Evolutionary conservation across 2,888 invertebrate genomes (phyloP), one percentile per base, ranked within the genome.

Genomic region (Polia nebulosa): DNA sequence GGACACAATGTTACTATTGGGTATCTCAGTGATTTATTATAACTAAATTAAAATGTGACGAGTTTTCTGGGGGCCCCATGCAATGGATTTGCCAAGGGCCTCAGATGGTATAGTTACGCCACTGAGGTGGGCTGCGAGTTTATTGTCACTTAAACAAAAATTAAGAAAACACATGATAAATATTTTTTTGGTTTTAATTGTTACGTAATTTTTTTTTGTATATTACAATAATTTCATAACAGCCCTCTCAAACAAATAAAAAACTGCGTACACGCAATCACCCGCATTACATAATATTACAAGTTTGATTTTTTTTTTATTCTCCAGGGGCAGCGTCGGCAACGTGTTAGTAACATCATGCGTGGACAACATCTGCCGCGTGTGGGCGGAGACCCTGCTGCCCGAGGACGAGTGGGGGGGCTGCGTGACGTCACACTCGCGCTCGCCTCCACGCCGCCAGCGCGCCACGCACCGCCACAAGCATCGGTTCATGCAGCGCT

Each of bases 301-400:
- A 9, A n/a, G 8, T 52, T 7, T 20, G 44, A 17, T 20, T 29
- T 27, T n/a, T 39, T 7, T 17, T 29, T 20, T 0, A 7, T 5
- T 39, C 6, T 9, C 2, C 92, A 98, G 98, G 91, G 99, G 99
- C 62, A 99, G 99, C 60, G 99, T 99, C 17, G 99, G 99, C 73
- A 99, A 99, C 95, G 99, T 99, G 97, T 94, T 99, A 83, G 98
- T 99, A 71, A 99, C 99, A 68, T 99, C 99, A 58, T 99, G 99
- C 93, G 97, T 98, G 89, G 99, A 99, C 95, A 99, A 99, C 95
- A 99, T 99, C 86, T 99, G 99, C 90, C 97, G 99, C 80, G 97
- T 99, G 84, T 99, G 99, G 99, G 98, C 99, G 62, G 99, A 99
- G 95, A 99, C 99, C 0, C 97, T 99, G 73, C 96, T 99, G 79